Conservation (phyloP, 2,888 invertebrate species). For the Erynnis tages region DNA sequence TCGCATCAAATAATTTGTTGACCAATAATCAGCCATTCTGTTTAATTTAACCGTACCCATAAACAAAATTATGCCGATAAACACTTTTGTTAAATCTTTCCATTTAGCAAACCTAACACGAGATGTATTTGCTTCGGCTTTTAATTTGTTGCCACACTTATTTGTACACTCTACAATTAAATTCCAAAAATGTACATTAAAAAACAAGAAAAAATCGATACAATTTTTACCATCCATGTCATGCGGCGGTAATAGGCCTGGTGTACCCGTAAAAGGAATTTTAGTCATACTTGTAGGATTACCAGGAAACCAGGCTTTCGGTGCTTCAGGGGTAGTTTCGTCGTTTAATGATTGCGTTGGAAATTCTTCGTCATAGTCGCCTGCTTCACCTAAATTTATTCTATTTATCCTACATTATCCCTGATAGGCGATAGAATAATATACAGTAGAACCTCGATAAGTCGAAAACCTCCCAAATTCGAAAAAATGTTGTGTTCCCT, state of each 20-base stretch:
- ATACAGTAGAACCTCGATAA: background rate
- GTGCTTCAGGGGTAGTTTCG: constrained; percentile 28
- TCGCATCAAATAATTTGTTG: constrained; percentile 27
- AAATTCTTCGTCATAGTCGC: constrained; percentile 20
- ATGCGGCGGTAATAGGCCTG: constrained; percentile 35
- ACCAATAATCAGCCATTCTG: constrained; percentile 32
- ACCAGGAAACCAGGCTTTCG: constrained; percentile 30
- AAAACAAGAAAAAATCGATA: constrained; percentile 33
- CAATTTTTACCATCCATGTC: constrained; percentile 31
- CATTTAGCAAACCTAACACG: constrained; percentile 17
- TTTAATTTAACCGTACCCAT: constrained; percentile 31
- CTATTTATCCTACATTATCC: too few relatives aligned
- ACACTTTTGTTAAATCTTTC: constrained; percentile 28
- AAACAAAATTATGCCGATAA: constrained; percentile 27
- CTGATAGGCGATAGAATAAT: too few relatives aligned
- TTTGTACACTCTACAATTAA: constrained; percentile 19
- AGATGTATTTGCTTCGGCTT: constrained; percentile 19
- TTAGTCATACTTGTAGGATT: constrained; percentile 33
- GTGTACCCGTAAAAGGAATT: constrained; percentile 34
- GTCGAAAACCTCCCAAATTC: constrained; percentile 9
- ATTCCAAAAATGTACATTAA: background rate
- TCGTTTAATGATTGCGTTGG: constrained; percentile 16
- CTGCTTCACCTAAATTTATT: constrained; percentile 9
- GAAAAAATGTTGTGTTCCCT: constrained; percentile 23
- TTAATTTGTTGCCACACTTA: constrained; percentile 27